Evolutionary conservation across 2,797 vertebrate genomes (phyloP).

Genomic region (Erpetoichthys calabaricus): DNA sequence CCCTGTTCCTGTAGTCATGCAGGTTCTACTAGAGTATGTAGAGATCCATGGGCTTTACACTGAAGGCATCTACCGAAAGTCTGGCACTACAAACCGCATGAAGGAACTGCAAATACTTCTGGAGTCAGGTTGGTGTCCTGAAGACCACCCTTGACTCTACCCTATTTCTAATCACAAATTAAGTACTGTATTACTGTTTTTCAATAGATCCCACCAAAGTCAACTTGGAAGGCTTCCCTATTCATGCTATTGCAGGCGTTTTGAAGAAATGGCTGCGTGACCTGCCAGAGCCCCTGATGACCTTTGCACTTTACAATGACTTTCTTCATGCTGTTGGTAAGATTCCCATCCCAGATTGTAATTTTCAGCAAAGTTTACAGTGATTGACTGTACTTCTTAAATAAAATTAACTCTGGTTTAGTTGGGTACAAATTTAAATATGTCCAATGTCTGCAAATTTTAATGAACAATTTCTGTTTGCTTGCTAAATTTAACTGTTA

Average conservation of each 20-base stretch:
- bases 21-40: constrained; percentile 86
- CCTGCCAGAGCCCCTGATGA: constrained; percentile 88
- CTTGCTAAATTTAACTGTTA: too few species aligned
- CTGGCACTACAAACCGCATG: constrained; percentile 85
- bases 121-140: constrained; percentile 53
- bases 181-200: background rate
- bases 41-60: constrained; percentile 95
- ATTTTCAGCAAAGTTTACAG: background rate
- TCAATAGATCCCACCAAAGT: constrained; percentile 60
- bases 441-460: too few species aligned
- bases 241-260: constrained; percentile 87
- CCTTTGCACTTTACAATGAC: constrained; percentile 77
- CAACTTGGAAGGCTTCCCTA: constrained; percentile 80
- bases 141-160: background rate
- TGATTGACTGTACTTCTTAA: too few species aligned
- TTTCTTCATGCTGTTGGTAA: constrained; percentile 86
- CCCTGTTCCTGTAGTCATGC: constrained; percentile 80
- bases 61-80: constrained; percentile 95
- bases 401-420: too few species aligned
- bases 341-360: constrained; percentile 17
- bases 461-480: too few species aligned
- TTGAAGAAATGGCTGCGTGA: constrained; percentile 93
- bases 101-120: constrained; percentile 79
- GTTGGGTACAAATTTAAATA: too few species aligned
- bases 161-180: background rate